Conservation (phyloP, 2,797 vertebrate genomes). For the Meda fulgida region DNA sequence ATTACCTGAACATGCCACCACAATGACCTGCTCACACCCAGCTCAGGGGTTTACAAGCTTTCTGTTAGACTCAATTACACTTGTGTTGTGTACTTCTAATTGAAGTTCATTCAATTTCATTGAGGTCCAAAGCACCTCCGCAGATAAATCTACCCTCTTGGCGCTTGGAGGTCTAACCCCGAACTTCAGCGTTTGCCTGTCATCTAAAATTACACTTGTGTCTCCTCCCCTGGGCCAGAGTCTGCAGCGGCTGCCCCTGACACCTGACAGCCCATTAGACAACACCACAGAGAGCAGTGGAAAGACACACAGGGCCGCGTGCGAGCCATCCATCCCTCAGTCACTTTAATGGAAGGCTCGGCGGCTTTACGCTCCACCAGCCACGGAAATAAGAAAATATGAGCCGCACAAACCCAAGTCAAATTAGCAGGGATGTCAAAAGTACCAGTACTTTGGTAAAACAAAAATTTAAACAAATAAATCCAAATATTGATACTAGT, state of each 20-base stretch:
- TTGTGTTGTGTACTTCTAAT: conserved; percentile 54
- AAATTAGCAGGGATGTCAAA: conserved; percentile 2
- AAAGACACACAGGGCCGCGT: conserved; percentile 19
- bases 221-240: conserved; percentile 38
- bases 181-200: conserved; percentile 38
- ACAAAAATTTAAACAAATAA: background rate
- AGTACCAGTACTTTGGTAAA: no score
- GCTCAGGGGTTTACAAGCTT: conserved; percentile 51
- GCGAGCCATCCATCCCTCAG: conserved; percentile 28
- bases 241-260: conserved; percentile 27
- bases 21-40: conserved; percentile 32
- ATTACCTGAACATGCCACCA: conserved; percentile 6
- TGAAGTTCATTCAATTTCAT: conserved; percentile 52
- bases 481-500: background rate
- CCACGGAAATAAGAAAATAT: conserved; percentile 4
- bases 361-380: conserved; percentile 14
- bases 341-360: conserved; percentile 3
- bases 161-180: conserved; percentile 6
- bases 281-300: conserved; percentile 4
- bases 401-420: no score
- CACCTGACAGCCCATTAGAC: conserved; percentile 50
- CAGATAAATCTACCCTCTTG: conserved; percentile 50
- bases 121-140: conserved; percentile 30
- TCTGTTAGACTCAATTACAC: conserved; percentile 54
- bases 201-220: conserved; percentile 54